These are phyloP conservation scores for Leucania comma DNA, from an alignment of 2,888 invertebrate genomes.

Conservation along the genomic window DNA sequence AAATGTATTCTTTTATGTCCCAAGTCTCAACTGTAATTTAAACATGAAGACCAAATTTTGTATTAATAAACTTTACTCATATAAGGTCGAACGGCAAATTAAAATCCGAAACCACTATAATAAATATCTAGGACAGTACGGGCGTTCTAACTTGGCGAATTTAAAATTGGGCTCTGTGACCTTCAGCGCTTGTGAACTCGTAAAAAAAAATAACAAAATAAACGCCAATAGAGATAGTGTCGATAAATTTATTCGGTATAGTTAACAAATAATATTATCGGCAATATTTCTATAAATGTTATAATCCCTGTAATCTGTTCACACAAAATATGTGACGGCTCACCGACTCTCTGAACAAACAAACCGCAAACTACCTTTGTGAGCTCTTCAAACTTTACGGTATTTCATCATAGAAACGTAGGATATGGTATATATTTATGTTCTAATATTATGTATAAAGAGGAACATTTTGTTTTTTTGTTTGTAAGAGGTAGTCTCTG, in stretches of 20 bases:
- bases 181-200: too few species aligned
- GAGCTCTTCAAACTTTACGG: not conserved
- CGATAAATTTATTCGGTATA: too few species aligned
- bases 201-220: too few species aligned
- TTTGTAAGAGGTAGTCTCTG: too few species aligned
- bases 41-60: not conserved
- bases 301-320: not conserved
- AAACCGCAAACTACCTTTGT: not conserved
- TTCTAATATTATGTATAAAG: too few species aligned
- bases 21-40: not conserved
- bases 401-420: not conserved
- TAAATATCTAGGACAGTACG: not conserved
- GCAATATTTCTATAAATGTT: constrained; percentile 1
- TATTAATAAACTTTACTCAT: not conserved
- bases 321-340: not conserved
- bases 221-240: too few species aligned
- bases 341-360: not conserved
- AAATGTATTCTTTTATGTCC: not conserved
- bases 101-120: not conserved
- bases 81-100: not conserved
- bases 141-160: too few species aligned
- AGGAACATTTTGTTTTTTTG: too few species aligned
- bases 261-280: not conserved
- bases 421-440: not conserved
- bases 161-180: too few species aligned